These are phyloP conservation scores for Thinocorus orbignyianus DNA, from an alignment of 2,113 vertebrate genomes.

Conservation along the genomic window DNA sequence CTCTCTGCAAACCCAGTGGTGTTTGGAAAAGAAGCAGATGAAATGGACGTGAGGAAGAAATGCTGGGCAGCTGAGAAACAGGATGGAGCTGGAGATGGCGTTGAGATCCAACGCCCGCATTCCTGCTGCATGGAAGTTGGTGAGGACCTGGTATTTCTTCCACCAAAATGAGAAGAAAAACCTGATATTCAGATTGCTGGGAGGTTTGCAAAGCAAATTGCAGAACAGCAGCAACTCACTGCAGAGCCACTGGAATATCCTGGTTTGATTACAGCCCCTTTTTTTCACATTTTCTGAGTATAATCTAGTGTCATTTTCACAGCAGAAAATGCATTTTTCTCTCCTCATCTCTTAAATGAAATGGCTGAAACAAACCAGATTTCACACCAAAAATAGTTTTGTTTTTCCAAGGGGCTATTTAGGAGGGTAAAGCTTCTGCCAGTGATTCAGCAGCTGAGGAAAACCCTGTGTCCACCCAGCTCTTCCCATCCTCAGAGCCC, in stretches of 20 bases:
- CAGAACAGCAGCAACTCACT: neutral
- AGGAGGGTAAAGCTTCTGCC: neutral
- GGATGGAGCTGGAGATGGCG: neutral
- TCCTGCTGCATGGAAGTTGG: neutral
- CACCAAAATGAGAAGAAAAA: neutral
- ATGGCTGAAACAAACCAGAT: neutral
- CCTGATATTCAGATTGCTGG: neutral
- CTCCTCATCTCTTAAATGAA: neutral
- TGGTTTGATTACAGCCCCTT: neutral
- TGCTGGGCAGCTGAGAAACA: fast-evolving
- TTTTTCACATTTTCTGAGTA: neutral
- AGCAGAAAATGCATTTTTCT: neutral
- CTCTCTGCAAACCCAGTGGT: neutral
- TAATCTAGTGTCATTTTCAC: neutral
- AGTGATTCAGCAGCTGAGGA: neutral
- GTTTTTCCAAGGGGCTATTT: neutral
- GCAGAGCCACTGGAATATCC: neutral
- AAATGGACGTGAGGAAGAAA: neutral
- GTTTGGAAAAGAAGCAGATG: neutral
- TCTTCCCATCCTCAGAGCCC: neutral
- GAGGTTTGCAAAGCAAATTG: neutral
- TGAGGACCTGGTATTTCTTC: neutral
- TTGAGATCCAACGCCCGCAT: neutral
- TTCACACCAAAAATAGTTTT: neutral
- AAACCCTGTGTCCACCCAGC: neutral